Conservation (phyloP, 2,113 vertebrate species). For the Petrocephalus zakoni region DNA sequence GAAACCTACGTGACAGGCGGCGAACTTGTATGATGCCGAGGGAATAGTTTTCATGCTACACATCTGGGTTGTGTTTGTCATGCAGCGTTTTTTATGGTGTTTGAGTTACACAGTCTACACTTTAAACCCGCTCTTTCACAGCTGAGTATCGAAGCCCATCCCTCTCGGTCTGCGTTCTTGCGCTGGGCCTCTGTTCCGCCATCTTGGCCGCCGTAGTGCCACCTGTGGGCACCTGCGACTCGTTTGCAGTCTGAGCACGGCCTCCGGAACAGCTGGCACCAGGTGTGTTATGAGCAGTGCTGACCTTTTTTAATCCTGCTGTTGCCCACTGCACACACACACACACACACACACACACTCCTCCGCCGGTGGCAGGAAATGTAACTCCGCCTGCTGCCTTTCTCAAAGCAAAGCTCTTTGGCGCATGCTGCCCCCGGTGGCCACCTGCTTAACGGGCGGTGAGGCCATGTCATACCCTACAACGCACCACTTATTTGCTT, state of each 20-base stretch:
- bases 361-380: not conserved
- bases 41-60: not conserved
- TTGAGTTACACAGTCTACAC: not conserved
- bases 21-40: not conserved
- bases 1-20: not conserved
- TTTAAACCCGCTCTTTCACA: not conserved
- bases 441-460: not conserved
- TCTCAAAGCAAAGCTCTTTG: not conserved
- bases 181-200: not conserved
- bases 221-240: not conserved
- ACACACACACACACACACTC: not conserved
- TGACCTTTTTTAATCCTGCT: slow-evolving; percentile 12
- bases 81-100: not conserved
- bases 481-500: slow-evolving; percentile 65
- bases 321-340: not conserved
- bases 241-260: not conserved
- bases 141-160: not conserved
- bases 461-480: slow-evolving; percentile 24
- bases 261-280: not conserved
- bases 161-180: not conserved
- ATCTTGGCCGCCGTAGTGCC: not conserved
- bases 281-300: not conserved
- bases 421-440: not conserved
- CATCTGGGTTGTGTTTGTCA: not conserved
- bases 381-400: not conserved